Percentiles rank a stretch among this genome's conserved stretches.
Evolutionary conservation across 2,797 vertebrate species (phyloP).

Genomic region (Protosalanx chinensis): DNA sequence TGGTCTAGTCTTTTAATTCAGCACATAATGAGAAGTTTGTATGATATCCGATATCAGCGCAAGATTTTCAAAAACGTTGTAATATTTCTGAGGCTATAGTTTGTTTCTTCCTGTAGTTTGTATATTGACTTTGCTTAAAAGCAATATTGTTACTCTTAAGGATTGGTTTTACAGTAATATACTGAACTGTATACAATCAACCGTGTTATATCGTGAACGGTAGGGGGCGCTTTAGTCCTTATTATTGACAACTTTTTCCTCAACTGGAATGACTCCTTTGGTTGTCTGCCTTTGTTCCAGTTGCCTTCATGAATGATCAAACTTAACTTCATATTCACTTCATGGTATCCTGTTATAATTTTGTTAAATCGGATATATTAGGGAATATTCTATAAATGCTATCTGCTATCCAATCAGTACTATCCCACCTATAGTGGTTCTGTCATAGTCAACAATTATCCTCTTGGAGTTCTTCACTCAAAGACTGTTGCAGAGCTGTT

Average conservation of each 20-base stretch:
- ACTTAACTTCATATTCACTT: not conserved
- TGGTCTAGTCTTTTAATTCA: not conserved
- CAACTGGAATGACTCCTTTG: not conserved
- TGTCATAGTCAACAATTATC: constrained; percentile 12
- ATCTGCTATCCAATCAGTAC: too few relatives aligned
- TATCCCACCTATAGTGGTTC: constrained; percentile 1
- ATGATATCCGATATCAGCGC: not conserved
- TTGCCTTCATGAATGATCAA: not conserved
- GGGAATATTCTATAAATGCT: too few relatives aligned
- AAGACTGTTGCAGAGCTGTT: constrained; percentile 41
- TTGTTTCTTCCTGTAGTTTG: not conserved
- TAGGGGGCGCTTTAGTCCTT: constrained; percentile 63
- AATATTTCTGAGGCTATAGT: not conserved
- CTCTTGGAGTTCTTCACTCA: constrained; percentile 19
- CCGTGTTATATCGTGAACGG: constrained; percentile 19
- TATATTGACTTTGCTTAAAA: too few relatives aligned
- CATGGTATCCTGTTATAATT: too few relatives aligned
- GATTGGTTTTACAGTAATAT: not conserved
- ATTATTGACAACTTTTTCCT: constrained; percentile 15
- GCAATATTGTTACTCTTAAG: too few relatives aligned
- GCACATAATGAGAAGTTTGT: not conserved
- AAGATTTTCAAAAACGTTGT: not conserved
- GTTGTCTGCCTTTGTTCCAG: not conserved
- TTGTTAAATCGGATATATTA: too few relatives aligned
- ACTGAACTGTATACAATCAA: not conserved